A percentile compares a stretch with the other conserved stretches of the same genome.
phyloP scores from a whole-genome alignment of 2,888 invertebrate species.

The Drosophila paracracens region DNA sequence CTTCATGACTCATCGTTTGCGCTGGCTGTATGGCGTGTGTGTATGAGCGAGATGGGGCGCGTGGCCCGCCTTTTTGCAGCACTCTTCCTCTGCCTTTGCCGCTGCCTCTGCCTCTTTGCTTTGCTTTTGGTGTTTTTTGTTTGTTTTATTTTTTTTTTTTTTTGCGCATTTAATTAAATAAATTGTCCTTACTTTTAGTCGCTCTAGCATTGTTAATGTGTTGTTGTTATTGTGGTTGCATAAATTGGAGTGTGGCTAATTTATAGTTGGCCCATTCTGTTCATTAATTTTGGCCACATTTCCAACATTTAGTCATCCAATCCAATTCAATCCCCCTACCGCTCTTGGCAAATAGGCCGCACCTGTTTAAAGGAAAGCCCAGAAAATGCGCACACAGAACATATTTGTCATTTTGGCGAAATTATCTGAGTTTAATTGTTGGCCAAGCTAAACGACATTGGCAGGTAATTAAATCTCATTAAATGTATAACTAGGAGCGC shows the following conservation, averaged over 20 bases:
- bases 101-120: constrained; percentile 24
- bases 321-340: background rate
- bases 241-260: constrained; percentile 71
- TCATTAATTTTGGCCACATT: constrained; percentile 64
- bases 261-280: constrained; percentile 72
- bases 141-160: constrained; percentile 43
- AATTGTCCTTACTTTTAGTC: constrained; percentile 71
- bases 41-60: constrained; percentile 43
- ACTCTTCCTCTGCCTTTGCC: constrained; percentile 21
- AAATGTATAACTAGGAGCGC: constrained; percentile 35
- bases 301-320: constrained; percentile 3
- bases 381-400: constrained; percentile 20
- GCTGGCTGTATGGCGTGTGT: constrained; percentile 19
- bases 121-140: constrained; percentile 28
- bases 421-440: constrained; percentile 34
- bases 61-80: constrained; percentile 57
- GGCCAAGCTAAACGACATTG: constrained; percentile 31
- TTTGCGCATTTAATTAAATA: constrained; percentile 77
- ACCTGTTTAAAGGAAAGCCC: constrained; percentile 37
- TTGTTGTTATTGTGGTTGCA: constrained; percentile 40
- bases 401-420: constrained; percentile 31
- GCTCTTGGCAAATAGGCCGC: constrained; percentile 31
- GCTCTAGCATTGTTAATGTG: constrained; percentile 52
- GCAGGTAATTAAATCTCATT: constrained; percentile 42
- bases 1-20: constrained; percentile 85